Conservation (phyloP, 2,113 vertebrate species). For the Sakesphorus luctuosus region DNA sequence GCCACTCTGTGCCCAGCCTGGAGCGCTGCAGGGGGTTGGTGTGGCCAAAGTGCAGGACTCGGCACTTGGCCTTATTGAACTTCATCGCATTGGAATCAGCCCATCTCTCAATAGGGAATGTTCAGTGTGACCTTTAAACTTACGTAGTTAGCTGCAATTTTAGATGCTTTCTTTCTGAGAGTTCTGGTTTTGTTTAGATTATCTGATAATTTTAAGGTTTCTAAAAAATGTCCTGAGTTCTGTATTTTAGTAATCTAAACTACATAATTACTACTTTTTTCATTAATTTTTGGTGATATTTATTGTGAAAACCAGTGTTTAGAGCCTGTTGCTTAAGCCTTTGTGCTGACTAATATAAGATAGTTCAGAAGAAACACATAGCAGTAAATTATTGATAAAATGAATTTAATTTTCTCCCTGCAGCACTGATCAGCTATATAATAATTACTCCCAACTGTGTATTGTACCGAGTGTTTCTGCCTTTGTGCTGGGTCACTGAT, state of each 20-base stretch:
- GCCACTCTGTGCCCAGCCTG: too few relatives aligned
- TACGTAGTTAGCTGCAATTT: rapidly evolving
- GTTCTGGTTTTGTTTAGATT: neutral
- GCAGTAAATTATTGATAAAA: neutral
- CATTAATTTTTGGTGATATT: neutral
- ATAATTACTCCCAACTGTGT: neutral
- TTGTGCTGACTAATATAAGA: neutral
- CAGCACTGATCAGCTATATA: neutral
- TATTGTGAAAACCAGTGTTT: neutral
- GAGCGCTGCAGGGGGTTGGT: too few relatives aligned
- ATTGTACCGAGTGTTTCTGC: neutral
- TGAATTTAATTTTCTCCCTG: neutral
- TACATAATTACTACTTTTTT: neutral
- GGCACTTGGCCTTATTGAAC: too few relatives aligned
- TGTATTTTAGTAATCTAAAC: neutral
- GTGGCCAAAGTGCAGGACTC: too few relatives aligned
- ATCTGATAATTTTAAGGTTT: neutral
- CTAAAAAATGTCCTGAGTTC: neutral
- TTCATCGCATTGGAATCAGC: too few relatives aligned
- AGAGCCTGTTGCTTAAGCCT: neutral
- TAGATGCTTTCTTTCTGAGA: neutral
- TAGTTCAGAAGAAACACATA: neutral
- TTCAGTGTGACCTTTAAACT: neutral
- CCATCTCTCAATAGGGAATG: neutral
- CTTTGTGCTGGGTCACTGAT: neutral